These are phyloP conservation scores for Heterochromis multidens DNA, from an alignment of 2,113 vertebrate genomes.

Conservation along the genomic window DNA sequence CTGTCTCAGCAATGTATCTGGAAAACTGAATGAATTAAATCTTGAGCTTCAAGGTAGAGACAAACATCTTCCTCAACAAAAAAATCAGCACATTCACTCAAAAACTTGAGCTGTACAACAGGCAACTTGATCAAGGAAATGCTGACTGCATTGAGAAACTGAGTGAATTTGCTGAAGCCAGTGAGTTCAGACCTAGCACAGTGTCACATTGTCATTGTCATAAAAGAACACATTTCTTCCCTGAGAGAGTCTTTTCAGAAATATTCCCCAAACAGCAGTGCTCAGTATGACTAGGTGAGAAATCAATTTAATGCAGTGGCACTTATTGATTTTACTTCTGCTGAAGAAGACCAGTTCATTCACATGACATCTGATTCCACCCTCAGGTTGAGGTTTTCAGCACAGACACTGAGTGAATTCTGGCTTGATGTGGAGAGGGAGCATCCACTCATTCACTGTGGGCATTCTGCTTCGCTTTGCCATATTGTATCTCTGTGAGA, in stretches of 20 bases:
- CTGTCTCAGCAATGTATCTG: conserved; percentile 26
- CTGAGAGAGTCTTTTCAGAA: background rate
- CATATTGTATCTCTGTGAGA: too few species aligned
- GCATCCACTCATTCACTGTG: too few species aligned
- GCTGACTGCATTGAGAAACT: background rate
- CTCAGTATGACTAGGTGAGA: background rate
- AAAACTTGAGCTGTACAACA: conserved; percentile 22
- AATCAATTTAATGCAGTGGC: background rate
- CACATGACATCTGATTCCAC: too few species aligned
- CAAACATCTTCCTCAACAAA: background rate
- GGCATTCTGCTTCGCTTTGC: too few species aligned
- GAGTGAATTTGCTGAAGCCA: background rate
- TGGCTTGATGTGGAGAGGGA: too few species aligned
- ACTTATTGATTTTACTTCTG: background rate
- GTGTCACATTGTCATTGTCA: background rate
- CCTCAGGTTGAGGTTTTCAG: too few species aligned
- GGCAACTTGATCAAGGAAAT: background rate
- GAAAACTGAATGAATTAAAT: conserved; percentile 23
- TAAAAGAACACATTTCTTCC: background rate
- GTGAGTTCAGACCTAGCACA: background rate
- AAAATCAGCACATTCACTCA: conserved; percentile 15
- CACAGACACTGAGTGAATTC: too few species aligned
- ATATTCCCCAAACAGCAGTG: background rate
- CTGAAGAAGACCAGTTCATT: too few species aligned
- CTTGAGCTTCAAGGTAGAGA: background rate